These are phyloP conservation scores for Lycocorax pyrrhopterus DNA, from an alignment of 2,113 vertebrate genomes.

Conservation along the genomic window DNA sequence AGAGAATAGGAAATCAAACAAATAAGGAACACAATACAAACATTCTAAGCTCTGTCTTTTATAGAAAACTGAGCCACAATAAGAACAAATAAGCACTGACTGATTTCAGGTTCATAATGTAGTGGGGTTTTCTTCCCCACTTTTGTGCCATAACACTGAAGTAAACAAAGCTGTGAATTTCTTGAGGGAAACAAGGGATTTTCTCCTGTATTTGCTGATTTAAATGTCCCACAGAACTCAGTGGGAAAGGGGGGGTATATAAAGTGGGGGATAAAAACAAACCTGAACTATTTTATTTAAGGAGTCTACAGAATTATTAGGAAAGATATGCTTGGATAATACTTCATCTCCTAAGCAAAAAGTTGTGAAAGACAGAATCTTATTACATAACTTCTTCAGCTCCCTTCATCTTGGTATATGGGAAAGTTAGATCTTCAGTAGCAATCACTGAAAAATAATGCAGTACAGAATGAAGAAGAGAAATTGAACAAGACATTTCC, in stretches of 20 bases:
- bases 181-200: not conserved
- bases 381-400: not conserved
- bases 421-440: not conserved
- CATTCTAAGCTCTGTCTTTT: not conserved
- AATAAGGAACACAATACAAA: not conserved
- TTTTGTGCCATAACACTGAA: not conserved
- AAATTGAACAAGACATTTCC: not conserved
- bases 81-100: not conserved
- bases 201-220: not conserved
- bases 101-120: not conserved
- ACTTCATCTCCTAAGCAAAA: not conserved
- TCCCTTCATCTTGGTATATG: not conserved
- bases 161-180: not conserved
- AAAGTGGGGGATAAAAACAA: not conserved
- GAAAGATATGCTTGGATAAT: not conserved
- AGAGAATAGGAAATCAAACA: not conserved
- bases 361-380: not conserved
- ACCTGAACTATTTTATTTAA: not conserved
- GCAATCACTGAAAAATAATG: not conserved
- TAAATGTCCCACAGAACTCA: not conserved
- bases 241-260: not conserved
- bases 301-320: not conserved
- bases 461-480: not conserved
- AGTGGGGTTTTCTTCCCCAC: not conserved
- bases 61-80: not conserved